Base-by-base conservation (phyloP, 2,888 invertebrate species). In the Gisinianus flammeolus region DNA sequence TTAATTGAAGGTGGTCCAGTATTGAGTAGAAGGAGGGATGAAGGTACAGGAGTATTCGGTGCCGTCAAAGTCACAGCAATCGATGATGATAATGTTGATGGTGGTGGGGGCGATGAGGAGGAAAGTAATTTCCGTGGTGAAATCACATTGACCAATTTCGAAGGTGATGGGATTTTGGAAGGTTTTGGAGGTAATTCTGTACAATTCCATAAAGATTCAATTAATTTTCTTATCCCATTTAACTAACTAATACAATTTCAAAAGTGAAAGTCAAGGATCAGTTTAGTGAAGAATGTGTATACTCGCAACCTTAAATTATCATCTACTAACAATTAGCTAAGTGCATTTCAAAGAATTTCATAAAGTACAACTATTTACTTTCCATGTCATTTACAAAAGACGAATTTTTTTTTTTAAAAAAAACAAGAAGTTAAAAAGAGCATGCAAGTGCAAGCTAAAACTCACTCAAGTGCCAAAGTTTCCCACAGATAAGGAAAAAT, bases 151-250 rank as follows among this genome's bases (percentile, higher is more conserved):
- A 79, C 77, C 58, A 82, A 70, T 83, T 84, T 84, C 6, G 85
- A 82, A 8, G 85, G 85, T 22, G 85, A 85, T 22, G 83, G 85
- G 54, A 83, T 84, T 82, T 85, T 85, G 12, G 83, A 80, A 8
- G 85, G 85, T 84, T 85, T 85, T 19, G 85, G 85, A 44, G 85
- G 84, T 72, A 83, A 78, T 80, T 84, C 84, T 84, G 72, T 52
- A 30, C 54, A 73, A 52, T 35, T 33, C n/a, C 3, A 64, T 16
- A 64, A 24, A 64, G 22, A 24, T 30, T n/a, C n/a, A n/a, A n/a
- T n/a, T n/a, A n/a, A n/a, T n/a, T n/a, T n/a, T n/a, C n/a, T n/a
- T n/a, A n/a, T n/a, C n/a, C n/a, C n/a, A n/a, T n/a, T n/a, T n/a
- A n/a, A n/a, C n/a, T n/a, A n/a, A n/a, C n/a, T n/a, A n/a, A n/a